These are phyloP conservation scores for Rhinoptilus africanus DNA, from an alignment of 2,113 vertebrate genomes.

Conservation along the genomic window DNA sequence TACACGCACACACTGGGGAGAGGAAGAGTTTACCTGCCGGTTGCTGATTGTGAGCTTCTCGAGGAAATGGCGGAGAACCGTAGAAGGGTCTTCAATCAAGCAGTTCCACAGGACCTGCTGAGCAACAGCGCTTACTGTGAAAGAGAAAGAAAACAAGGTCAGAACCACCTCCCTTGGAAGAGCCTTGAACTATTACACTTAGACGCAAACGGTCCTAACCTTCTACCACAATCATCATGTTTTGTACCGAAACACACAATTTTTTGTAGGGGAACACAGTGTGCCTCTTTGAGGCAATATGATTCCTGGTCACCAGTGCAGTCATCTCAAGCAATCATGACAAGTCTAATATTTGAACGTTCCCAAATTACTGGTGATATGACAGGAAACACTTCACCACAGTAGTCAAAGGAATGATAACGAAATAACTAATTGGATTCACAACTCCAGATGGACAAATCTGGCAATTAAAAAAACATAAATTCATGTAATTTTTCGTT, in stretches of 20 bases:
- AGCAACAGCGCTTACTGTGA: constrained; percentile 93
- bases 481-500: background rate
- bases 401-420: background rate
- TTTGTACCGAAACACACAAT: background rate
- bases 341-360: background rate
- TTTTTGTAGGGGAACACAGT: background rate
- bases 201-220: background rate
- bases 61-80: constrained; percentile 95
- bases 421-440: background rate
- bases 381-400: background rate
- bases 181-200: background rate
- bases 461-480: background rate
- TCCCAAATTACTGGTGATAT: background rate
- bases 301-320: background rate
- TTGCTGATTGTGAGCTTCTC: constrained; percentile 98
- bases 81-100: constrained; percentile 95
- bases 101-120: constrained; percentile 99
- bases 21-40: constrained; percentile 81
- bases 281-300: background rate
- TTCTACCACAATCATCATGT: background rate
- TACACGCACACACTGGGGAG: background rate
- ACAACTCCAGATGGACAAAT: background rate
- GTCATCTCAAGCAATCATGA: background rate
- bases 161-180: background rate
- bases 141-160: constrained; percentile 11